Percentiles rank a stretch among this genome's conserved stretches.
These are phyloP conservation scores for Pangasius krempfi DNA, from an alignment of 2,797 vertebrate genomes.

Conservation along the genomic window DNA sequence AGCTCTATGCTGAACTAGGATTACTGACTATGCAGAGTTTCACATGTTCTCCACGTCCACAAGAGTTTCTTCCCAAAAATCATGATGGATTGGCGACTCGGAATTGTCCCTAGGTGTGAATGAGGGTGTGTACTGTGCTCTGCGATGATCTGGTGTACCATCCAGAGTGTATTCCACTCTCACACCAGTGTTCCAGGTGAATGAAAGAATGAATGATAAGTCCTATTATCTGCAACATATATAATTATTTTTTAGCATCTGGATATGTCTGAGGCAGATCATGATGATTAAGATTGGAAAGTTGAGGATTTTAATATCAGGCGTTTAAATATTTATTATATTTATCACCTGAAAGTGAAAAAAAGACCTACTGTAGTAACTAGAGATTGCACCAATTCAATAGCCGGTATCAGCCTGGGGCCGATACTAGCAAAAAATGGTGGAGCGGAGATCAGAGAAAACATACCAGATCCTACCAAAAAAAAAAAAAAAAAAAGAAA, in stretches of 20 bases:
- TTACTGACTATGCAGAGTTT: not conserved
- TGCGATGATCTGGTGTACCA: too few species aligned
- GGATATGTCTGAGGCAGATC: not conserved
- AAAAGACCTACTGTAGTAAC: not conserved
- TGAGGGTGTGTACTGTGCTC: not conserved
- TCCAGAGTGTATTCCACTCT: not conserved
- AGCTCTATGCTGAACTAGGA: not conserved
- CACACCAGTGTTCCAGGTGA: not conserved
- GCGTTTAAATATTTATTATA: not conserved
- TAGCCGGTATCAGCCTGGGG: not conserved
- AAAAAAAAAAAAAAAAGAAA: too few species aligned
- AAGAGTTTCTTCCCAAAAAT: not conserved
- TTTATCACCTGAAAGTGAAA: too few species aligned
- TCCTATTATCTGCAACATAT: not conserved
- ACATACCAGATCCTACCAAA: too few species aligned
- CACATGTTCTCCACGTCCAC: not conserved
- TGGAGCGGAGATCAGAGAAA: too few species aligned
- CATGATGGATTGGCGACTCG: not conserved
- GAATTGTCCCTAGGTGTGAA: not conserved
- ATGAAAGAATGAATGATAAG: not conserved
- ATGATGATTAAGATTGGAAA: not conserved
- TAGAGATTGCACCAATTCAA: not conserved
- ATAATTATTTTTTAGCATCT: not conserved
- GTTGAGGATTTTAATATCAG: not conserved
- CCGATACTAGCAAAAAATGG: too few species aligned